phyloP scores from a whole-genome alignment of 2,888 invertebrate species.

The Spodoptera exigua region DNA sequence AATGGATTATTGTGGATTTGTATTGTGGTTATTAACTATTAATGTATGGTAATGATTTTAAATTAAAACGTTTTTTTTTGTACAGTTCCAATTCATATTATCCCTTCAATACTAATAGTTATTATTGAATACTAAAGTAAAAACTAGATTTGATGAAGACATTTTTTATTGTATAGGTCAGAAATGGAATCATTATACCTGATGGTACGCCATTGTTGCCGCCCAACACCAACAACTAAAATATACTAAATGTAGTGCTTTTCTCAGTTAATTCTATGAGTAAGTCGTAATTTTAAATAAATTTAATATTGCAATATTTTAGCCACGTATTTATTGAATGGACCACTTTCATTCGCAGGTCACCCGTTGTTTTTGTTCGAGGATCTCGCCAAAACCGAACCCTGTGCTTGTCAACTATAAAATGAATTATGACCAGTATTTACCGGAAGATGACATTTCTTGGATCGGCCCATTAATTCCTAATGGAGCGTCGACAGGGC shows the following conservation, averaged over 20 bases:
- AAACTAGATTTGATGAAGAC: too few species aligned
- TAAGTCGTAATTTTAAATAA: too few species aligned
- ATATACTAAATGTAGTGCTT: too few species aligned
- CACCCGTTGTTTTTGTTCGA: slow-evolving; percentile 68
- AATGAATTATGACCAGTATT: slow-evolving; percentile 83
- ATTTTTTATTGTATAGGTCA: too few species aligned
- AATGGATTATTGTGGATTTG: slow-evolving; percentile 12
- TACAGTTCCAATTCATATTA: too few species aligned
- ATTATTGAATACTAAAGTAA: too few species aligned
- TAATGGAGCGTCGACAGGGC: slow-evolving; percentile 84
- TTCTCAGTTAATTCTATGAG: too few species aligned
- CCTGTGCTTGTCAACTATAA: slow-evolving; percentile 64
- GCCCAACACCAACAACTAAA: too few species aligned
- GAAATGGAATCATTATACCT: too few species aligned
- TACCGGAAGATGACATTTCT: slow-evolving; percentile 88
- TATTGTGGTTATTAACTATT: not conserved
- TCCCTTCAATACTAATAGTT: too few species aligned
- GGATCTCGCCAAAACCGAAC: slow-evolving; percentile 53
- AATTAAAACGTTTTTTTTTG: not conserved
- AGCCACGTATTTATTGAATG: slow-evolving; percentile 76
- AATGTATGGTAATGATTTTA: not conserved
- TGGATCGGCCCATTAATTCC: slow-evolving; percentile 87
- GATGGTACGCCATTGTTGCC: too few species aligned
- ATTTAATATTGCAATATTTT: slow-evolving; percentile 73
- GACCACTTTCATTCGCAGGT: slow-evolving; percentile 77